Evolutionary conservation across 1,140 invertebrate genomes (phyloP), one percentile per base, ranked within the genome.

Genomic region (Subanguina moxae): DNA sequence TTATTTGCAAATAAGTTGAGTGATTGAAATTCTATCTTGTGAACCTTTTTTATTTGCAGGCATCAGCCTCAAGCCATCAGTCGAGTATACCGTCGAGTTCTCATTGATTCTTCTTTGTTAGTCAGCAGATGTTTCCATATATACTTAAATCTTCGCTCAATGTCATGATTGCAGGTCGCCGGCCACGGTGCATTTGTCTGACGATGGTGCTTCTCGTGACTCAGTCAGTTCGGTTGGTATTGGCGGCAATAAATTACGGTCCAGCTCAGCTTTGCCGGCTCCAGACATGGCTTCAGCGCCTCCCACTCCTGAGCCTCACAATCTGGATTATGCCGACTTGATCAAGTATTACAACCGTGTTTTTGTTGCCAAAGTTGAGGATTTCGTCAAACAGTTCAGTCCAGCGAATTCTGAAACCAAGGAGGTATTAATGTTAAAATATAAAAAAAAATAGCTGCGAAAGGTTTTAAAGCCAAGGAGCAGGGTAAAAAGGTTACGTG

Each of bases 331-430:
- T 46, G 71, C 57, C 19, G 78, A 80, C 62, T 61, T 80, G 27
- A 80, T 80, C 9, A 78, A 64, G 23, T 80, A 76, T 45, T 80
- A 80, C 62, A 80, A 80, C 64, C 61, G 62, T 17, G 67, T 80
- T 21, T 82, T 80, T 62, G 66, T 82, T 11, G 25, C 67, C 19
- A 32, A 64, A 15, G 68, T 68, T 13, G 77, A 82, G 57, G 76
- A 76, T 23, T 78, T 76, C 43, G 78, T 80, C 9, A 80, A 82
- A 42, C 67, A 61, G 32, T 45, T 80, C 27, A 58, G 76, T 64
- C 74, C 76, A 30, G 8, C 72, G 8, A 61, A 45, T 21, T 13
- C 45, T 28, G 77, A 80, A 19, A 32, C 45, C 28, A 78, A 78
- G 65, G 75, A 76, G 56, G 75, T 76, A 45, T n/a, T 45, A 45